These are phyloP conservation scores for Paracyclopina nana DNA, from an alignment of 1,140 invertebrate species.

Conservation along the genomic window DNA sequence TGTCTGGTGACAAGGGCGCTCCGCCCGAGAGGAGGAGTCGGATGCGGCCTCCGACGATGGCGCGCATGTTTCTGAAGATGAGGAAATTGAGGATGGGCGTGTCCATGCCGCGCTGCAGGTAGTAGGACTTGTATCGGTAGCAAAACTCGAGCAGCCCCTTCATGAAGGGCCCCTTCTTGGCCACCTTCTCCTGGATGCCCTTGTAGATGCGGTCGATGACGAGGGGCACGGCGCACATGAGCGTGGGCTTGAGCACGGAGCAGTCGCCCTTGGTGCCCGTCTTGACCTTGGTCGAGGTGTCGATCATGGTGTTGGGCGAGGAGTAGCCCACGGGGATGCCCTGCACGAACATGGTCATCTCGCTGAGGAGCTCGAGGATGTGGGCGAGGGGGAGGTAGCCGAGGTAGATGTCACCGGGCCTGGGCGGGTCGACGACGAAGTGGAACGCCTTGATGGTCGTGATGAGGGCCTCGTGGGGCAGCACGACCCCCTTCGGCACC, in stretches of 20 bases:
- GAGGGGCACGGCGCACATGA: slow-evolving; percentile 85
- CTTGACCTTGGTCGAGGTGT: slow-evolving; percentile 87
- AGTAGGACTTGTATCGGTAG: slow-evolving; percentile 68
- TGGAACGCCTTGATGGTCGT: slow-evolving; percentile 67
- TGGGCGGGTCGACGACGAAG: slow-evolving; percentile 45
- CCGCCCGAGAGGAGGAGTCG: slow-evolving; percentile 65
- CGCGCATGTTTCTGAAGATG: slow-evolving; percentile 50
- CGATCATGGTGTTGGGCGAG: slow-evolving; percentile 79
- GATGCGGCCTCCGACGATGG: slow-evolving; percentile 66
- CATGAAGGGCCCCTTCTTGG: slow-evolving; percentile 47
- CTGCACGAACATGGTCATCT: slow-evolving; percentile 26
- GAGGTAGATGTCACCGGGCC: slow-evolving; percentile 58
- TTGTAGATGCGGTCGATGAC: slow-evolving; percentile 52
- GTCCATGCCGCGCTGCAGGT: slow-evolving; percentile 56
- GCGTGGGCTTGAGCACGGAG: slow-evolving; percentile 66
- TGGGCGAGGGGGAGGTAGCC: slow-evolving; percentile 92
- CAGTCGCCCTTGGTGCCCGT: slow-evolving; percentile 63
- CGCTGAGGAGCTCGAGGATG: slow-evolving; percentile 62
- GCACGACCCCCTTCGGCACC: slow-evolving; percentile 33
- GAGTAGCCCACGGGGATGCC: slow-evolving; percentile 93
- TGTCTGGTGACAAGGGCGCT: slow-evolving; percentile 79
- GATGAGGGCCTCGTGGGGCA: slow-evolving; percentile 73
- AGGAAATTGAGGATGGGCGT: slow-evolving; percentile 37
- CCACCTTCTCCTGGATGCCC: slow-evolving; percentile 75
- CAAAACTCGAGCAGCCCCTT: slow-evolving; percentile 70